phyloP scores from a whole-genome alignment of 2,888 invertebrate genomes.

The Heliothis peltigera region DNA sequence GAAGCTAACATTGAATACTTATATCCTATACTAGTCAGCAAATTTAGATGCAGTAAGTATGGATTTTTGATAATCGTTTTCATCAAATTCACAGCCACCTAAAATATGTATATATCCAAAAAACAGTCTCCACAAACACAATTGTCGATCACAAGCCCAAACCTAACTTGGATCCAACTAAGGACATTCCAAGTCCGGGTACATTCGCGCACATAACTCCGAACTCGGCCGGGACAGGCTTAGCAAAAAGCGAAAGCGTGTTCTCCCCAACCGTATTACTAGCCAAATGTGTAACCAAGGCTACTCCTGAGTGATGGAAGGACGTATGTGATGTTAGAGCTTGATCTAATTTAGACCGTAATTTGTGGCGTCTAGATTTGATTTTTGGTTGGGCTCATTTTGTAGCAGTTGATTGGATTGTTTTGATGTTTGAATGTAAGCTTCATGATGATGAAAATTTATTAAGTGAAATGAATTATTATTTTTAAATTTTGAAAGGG shows the following conservation, averaged over 20 bases:
- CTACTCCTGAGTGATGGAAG: conserved; percentile 16
- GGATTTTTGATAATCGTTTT: too few relatives aligned
- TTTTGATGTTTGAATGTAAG: too few relatives aligned
- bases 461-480: too few relatives aligned
- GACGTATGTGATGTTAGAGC: conserved; percentile 12
- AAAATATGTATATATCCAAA: too few relatives aligned
- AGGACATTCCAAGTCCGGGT: conserved; percentile 21
- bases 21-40: too few relatives aligned
- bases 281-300: conserved; percentile 53
- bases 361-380: background rate
- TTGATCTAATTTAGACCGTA: conserved; percentile 5
- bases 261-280: conserved; percentile 73
- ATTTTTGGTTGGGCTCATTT: background rate
- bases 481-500: too few relatives aligned
- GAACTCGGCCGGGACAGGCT: conserved; percentile 56
- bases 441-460: too few relatives aligned
- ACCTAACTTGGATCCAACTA: conserved; percentile 32
- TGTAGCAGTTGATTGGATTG: too few relatives aligned
- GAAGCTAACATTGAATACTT: too few relatives aligned
- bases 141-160: conserved; percentile 46
- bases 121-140: conserved; percentile 23
- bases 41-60: too few relatives aligned
- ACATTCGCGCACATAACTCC: conserved; percentile 43
- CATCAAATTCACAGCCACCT: too few relatives aligned
- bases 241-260: conserved; percentile 79